Percentiles rank a stretch among this genome's conserved stretches.
Conservation (phyloP, 2,888 invertebrate species). For the Mellilla xanthometata region DNA sequence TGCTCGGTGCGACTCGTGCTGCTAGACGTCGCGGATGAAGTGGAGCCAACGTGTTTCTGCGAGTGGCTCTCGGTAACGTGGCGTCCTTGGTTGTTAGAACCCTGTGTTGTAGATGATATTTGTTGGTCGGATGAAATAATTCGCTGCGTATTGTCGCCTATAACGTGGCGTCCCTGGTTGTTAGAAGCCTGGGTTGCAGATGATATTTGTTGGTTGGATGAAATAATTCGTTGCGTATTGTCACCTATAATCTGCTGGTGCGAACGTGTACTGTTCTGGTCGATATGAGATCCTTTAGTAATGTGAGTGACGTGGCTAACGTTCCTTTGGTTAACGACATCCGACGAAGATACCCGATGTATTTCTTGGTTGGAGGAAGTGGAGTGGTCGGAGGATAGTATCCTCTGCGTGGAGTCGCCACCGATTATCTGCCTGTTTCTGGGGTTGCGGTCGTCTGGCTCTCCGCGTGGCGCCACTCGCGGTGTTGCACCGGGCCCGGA, state of each 20-base stretch:
- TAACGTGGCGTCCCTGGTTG: slow-evolving; percentile 44
- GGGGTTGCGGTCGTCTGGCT: slow-evolving; percentile 34
- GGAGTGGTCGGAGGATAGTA: slow-evolving; percentile 45
- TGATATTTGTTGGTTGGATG: slow-evolving; percentile 41
- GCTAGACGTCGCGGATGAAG: slow-evolving; percentile 33
- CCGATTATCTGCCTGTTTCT: slow-evolving; percentile 30
- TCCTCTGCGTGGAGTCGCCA: slow-evolving; percentile 43
- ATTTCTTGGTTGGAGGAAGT: slow-evolving; percentile 47
- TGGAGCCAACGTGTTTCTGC: slow-evolving; percentile 37
- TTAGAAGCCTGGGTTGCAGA: slow-evolving; percentile 44
- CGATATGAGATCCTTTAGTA: slow-evolving; percentile 39
- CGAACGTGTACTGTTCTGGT: slow-evolving; percentile 44
- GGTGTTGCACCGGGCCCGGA: slow-evolving; percentile 30
- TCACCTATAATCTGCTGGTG: slow-evolving; percentile 43
- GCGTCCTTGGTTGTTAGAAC: slow-evolving; percentile 40
- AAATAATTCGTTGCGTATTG: slow-evolving; percentile 35
- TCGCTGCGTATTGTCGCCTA: slow-evolving; percentile 36
- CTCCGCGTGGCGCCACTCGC: slow-evolving; percentile 23
- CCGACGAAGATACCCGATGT: slow-evolving; percentile 38
- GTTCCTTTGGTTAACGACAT: slow-evolving; percentile 38
- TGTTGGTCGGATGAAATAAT: slow-evolving; percentile 41
- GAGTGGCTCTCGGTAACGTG: slow-evolving; percentile 35
- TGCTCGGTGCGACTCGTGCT: slow-evolving; percentile 40
- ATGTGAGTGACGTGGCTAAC: slow-evolving; percentile 31
- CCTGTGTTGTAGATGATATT: slow-evolving; percentile 44